Evolutionary conservation across 2,113 vertebrate species (phyloP).

Genomic region (Neotragus moschatus): DNA sequence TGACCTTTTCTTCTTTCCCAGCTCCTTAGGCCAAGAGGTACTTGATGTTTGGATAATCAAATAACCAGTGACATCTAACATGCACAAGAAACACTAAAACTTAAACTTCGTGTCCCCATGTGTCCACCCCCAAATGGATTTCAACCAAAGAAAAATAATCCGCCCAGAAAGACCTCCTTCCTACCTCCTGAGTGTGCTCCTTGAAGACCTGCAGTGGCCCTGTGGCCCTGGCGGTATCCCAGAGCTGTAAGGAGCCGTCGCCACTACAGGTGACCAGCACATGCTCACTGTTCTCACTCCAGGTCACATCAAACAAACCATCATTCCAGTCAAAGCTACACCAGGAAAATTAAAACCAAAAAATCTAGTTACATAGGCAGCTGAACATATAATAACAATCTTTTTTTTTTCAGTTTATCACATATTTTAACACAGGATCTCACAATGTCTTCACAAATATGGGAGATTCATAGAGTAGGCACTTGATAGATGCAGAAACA

Average conservation of each 20-base stretch:
- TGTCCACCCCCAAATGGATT: background rate
- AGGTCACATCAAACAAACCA: conserved; percentile 93
- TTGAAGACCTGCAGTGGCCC: conserved; percentile 89
- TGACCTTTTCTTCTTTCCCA: too few species aligned
- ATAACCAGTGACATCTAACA: conserved; percentile 29
- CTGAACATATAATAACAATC: background rate
- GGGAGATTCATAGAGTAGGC: background rate
- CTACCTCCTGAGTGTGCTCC: conserved; percentile 94
- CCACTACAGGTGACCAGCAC: conserved; percentile 91
- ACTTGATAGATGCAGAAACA: background rate
- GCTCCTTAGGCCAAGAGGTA: conserved; percentile 13
- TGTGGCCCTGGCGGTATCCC: conserved; percentile 89
- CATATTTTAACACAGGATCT: background rate
- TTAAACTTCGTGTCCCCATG: background rate
- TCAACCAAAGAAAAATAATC: conserved; percentile 52
- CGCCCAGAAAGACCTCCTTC: conserved; percentile 46
- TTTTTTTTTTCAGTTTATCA: background rate
- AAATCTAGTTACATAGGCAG: background rate
- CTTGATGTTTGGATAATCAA: background rate
- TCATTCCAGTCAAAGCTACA: conserved; percentile 95
- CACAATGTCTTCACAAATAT: background rate
- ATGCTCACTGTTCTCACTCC: conserved; percentile 96
- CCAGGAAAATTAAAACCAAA: background rate
- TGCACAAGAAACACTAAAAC: background rate
- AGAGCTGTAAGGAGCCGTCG: conserved; percentile 94